phyloP scores from a whole-genome alignment of 2,797 vertebrate genomes.

The Catharus ustulatus region DNA sequence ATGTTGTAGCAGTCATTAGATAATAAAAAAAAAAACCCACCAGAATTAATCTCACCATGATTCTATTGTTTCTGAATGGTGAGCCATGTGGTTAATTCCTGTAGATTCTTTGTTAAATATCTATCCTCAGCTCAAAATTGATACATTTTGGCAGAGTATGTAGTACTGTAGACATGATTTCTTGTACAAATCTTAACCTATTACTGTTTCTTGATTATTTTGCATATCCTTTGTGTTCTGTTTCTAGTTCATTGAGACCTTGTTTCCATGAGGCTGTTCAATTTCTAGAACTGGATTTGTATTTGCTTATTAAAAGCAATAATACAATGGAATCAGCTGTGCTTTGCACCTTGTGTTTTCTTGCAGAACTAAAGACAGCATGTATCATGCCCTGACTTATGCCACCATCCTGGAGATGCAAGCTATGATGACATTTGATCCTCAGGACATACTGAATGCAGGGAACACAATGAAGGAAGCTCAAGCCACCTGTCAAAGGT shows the following conservation, averaged over 20 bases:
- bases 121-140: background rate
- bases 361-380: constrained; percentile 93
- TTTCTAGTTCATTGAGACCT: background rate
- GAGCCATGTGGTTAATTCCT: background rate
- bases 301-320: background rate
- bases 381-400: constrained; percentile 95
- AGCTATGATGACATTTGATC: constrained; percentile 99
- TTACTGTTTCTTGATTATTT: background rate
- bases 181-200: background rate
- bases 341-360: background rate
- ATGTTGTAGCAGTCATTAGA: background rate
- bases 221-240: background rate
- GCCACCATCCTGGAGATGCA: constrained; percentile 98
- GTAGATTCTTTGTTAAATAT: background rate
- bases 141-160: background rate
- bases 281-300: background rate
- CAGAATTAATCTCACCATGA: background rate
- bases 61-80: background rate
- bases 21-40: background rate
- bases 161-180: background rate
- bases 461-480: constrained; percentile 97
- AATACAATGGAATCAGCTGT: background rate
- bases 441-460: constrained; percentile 89
- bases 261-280: background rate
- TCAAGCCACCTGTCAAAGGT: constrained; percentile 91